A percentile compares a stretch with the other conserved stretches of the same genome.
Conservation (phyloP, 2,113 vertebrate species). For the Nothocercus nigrocapillus region DNA sequence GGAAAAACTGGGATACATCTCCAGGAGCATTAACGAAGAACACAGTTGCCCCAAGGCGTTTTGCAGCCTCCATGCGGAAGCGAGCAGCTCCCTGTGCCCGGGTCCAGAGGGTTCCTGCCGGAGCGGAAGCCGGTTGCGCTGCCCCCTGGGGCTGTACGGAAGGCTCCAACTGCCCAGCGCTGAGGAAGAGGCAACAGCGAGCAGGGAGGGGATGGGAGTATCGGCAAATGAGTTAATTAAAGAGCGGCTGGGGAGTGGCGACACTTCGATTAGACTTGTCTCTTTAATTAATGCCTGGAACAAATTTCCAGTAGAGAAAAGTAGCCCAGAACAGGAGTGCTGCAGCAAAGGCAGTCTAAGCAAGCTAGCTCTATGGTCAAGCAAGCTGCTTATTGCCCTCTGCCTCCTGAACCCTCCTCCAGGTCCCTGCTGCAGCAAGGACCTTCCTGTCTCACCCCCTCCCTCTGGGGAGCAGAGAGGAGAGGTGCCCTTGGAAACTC, state of each 20-base stretch:
- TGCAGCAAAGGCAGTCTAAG: constrained; percentile 23
- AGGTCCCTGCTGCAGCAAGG: not conserved
- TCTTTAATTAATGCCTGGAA: constrained; percentile 59
- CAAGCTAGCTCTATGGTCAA: fast-evolving
- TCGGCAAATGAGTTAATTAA: not conserved
- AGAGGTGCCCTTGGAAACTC: constrained; percentile 21
- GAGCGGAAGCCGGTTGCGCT: not conserved
- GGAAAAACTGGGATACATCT: not conserved
- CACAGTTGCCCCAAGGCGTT: no score
- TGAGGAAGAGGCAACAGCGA: not conserved
- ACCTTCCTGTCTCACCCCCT: not conserved
- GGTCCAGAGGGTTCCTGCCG: not conserved
- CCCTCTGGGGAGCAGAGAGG: not conserved
- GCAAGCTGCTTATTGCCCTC: not conserved
- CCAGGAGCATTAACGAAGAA: no score
- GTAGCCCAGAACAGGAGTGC: not conserved
- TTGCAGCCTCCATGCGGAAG: not conserved
- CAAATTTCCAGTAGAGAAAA: constrained; percentile 32
- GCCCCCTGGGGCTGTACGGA: not conserved
- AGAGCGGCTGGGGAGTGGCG: not conserved
- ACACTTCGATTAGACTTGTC: not conserved
- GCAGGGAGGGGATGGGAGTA: not conserved
- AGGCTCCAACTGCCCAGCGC: not conserved
- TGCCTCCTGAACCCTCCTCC: not conserved
- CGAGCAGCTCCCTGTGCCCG: no score